Evolutionary conservation across 2,797 vertebrate genomes (phyloP), one percentile per base, ranked within the genome.

Genomic region (Gorsachius magnificus): DNA sequence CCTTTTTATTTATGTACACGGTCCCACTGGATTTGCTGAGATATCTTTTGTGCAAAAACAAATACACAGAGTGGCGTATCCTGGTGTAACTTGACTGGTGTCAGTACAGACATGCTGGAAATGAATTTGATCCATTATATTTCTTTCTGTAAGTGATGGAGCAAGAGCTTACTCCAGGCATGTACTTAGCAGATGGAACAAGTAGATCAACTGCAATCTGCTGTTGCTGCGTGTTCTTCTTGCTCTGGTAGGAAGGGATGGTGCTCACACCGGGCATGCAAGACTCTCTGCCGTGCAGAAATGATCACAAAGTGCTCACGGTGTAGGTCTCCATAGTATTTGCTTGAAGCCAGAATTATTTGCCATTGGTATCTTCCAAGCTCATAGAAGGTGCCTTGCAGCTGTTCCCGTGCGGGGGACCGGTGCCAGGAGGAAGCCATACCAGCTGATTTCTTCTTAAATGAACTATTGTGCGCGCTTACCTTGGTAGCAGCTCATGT

Each of bases 381-480:
- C 24, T 84, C 33, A 2, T 2, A 35, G 41, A 69, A 66, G 8
- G 9, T 64, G 60, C 24, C 36, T 85, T 84, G 64, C 56, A 83
- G 46, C 41, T 0, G 0, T 77, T 93, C 60, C 66, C 43, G 19
- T 54, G 45, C 38, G 53, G 45, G 45, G 24, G 8, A 17, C 54
- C 69, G 54, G 33, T 63, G 51, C 63, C 60, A 74, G 48, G 28
- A 86, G 28, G 65, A 83, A 61, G 36, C 25, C 28, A 24, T 60
- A 66, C 57, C 71, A 36, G 51, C 35, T 87, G 63, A 70, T 92
- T 96, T 93, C 38, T 87, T 87, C 64, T 84, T 79, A 80, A 92
- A 87, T 57, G 76, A 92, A 7, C 56, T 87, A 14, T 50, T 69
- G 45, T 50, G 45, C 22, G 14, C 0, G 0, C 29, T 83, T 84